Evolutionary conservation across 2,888 invertebrate genomes (phyloP), one percentile per base, ranked within the genome.

Genomic region (Brenthis daphne): DNA sequence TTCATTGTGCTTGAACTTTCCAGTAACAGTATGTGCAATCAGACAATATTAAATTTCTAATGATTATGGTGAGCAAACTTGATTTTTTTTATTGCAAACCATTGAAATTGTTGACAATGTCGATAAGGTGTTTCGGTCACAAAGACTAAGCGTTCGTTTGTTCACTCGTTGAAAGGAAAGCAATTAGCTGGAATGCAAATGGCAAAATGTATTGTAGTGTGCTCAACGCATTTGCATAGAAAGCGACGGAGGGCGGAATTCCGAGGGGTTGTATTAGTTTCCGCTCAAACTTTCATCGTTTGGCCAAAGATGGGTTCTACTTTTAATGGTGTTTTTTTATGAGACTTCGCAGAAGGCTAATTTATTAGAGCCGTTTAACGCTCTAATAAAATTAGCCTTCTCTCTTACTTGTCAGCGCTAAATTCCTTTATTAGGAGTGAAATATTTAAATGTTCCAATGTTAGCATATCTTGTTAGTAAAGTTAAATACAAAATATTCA

Each of bases 121-220:
- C 82, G 80, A 83, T 83, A 82, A 87, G 83, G 79, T 81, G 82
- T 80, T 79, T 77, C 67, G 74, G 76, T 73, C 74, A 81, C 80
- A 85, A 85, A 84, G 84, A 84, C 80, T 84, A 82, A 84, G 80
- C 77, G 80, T 74, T 81, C 80, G 81, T 85, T 87, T 83, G 82
- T 83, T 81, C 78, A 75, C 77, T 73, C 76, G 79, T 77, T 79
- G 84, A 87, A 89, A 88, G 88, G 87, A 89, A 88, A 87, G 88
- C 90, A 90, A 90, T 90, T 91, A 90, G 86, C 85, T 84, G 72
- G 82, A 89, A 88, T 85, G 85, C 85, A 88, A 89, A 89, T 88
- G 86, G 84, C 82, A 76, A 85, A 87, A 85, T 86, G 85, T 87
- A 88, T 86, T 86, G 87, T 86, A 85, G 84, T 86, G 83, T 85